These are phyloP conservation scores for Micromys minutus DNA, from an alignment of 2,113 vertebrate species.

Conservation along the genomic window DNA sequence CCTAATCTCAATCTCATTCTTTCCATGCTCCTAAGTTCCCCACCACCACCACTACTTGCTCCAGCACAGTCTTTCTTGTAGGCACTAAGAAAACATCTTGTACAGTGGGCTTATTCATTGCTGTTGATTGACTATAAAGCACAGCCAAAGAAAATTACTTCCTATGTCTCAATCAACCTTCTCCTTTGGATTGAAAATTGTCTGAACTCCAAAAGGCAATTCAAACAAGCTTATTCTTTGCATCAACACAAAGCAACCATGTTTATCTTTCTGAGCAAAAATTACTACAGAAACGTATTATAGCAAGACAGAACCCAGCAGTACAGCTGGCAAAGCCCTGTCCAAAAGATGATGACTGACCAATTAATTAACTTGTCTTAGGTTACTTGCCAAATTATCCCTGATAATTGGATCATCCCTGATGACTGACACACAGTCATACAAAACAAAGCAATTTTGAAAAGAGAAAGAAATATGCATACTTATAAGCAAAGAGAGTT, in stretches of 20 bases:
- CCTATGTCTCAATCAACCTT: not conserved
- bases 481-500: not conserved
- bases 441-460: slow-evolving; percentile 35
- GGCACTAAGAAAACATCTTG: not conserved
- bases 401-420: slow-evolving; percentile 27
- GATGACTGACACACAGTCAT: slow-evolving; percentile 49
- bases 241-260: slow-evolving; percentile 28
- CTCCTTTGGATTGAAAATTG: not conserved
- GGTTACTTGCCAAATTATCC: slow-evolving; percentile 21
- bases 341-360: not conserved
- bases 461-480: slow-evolving; percentile 48
- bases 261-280: slow-evolving; percentile 52
- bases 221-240: slow-evolving; percentile 27
- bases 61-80: not conserved
- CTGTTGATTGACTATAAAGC: slow-evolving; percentile 41
- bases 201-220: not conserved
- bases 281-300: not conserved
- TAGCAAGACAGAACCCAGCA: not conserved
- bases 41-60: not conserved
- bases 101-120: slow-evolving; percentile 32
- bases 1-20: slow-evolving; percentile 29
- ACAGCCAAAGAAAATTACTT: slow-evolving; percentile 30
- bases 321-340: not conserved
- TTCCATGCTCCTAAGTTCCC: not conserved
- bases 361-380: slow-evolving; percentile 55